Evolutionary conservation across 2,113 vertebrate species (phyloP), one percentile per base, ranked within the genome.

Genomic region (Cariama cristata): DNA sequence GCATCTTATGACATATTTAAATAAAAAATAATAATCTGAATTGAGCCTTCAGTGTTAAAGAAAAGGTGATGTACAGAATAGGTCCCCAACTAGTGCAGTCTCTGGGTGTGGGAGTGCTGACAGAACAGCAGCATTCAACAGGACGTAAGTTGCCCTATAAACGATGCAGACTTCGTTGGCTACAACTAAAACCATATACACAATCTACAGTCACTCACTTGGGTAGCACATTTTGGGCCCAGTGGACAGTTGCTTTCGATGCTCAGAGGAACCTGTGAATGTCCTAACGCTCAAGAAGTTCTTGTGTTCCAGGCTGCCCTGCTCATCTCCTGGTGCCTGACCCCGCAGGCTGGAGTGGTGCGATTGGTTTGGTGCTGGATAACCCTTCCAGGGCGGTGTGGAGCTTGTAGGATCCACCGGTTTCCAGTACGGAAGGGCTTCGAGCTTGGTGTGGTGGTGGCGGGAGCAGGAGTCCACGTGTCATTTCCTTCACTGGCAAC

Each of bases 11-110:
- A 93, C 47, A 28, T 91, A 82, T 58, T 93, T 95, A 96, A 95
- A 95, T 96, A 96, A 95, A 96, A 94, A 95, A 95, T 86, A 95
- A 92, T 91, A 45, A 86, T 85, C 84, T 96, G 56, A 87, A 33
- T 83, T 71, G 40, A 94, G 80, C 94, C 88, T 95, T 96, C 74
- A 93, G 77, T 93, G 81, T 93, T 68, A 86, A 88, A 69, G 69
- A 69, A 92, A 81, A 96, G 64, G 92, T 94, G 92, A 96, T 90
- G 85, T 72, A 93, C 72, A 94, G 91, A 86, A 68, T 6, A 66
- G n/a, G 67, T 88, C 76, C 92, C 79, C 96, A 91, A 4, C 71
- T 90, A 79, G 89, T 94, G 94, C 93, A 93, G 94, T 95, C 89
- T 80, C 64, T 87, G 89, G 82, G 81, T 45, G 66, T 13, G 76